Percentiles rank a stretch among this genome's conserved stretches.
phyloP scores from a whole-genome alignment of 2,113 vertebrate species.

The Propithecus coquereli region DNA sequence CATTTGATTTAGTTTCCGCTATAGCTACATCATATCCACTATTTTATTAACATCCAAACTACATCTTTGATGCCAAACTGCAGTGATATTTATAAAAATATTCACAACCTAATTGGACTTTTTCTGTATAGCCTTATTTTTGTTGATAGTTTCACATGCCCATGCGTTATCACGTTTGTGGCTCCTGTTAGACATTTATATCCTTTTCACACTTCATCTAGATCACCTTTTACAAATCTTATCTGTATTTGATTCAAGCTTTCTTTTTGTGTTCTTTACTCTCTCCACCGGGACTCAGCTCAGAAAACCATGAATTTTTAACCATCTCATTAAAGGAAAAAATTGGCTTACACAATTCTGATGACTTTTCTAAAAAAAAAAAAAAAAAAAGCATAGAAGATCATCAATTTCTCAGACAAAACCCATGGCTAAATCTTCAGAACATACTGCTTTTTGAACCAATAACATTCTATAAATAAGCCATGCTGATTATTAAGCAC shows the following conservation, averaged over 20 bases:
- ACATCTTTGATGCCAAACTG: background rate
- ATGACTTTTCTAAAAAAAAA: background rate
- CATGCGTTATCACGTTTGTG: background rate
- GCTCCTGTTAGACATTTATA: background rate
- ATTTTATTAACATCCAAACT: background rate
- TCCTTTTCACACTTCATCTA: background rate
- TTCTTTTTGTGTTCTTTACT: background rate
- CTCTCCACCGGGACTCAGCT: background rate
- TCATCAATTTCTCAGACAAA: background rate
- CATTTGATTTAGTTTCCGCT: background rate
- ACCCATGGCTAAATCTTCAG: background rate
- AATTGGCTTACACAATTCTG: background rate
- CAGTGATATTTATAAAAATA: background rate
- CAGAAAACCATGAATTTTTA: slow-evolving; percentile 5
- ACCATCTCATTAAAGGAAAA: background rate
- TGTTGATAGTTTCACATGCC: background rate
- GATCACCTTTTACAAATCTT: background rate
- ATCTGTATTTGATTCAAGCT: background rate
- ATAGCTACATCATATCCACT: background rate
- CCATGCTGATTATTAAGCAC: background rate
- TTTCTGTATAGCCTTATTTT: background rate
- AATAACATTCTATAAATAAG: background rate
- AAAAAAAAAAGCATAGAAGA: background rate
- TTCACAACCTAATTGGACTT: background rate
- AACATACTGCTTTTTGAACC: background rate